phyloP scores from a whole-genome alignment of 1,140 invertebrate species.

The Eulimnadia texana region DNA sequence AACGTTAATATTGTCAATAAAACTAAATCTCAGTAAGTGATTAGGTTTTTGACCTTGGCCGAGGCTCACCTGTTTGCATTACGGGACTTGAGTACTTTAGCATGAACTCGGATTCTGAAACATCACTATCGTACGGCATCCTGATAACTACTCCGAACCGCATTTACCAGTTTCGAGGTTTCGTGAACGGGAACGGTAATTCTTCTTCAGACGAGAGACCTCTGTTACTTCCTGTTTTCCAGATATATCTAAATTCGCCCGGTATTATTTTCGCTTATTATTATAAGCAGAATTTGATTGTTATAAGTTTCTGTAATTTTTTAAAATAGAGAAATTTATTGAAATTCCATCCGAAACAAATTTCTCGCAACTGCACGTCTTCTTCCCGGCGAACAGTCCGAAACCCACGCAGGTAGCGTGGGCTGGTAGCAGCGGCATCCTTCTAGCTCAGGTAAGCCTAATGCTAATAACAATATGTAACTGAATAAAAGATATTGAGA shows the following conservation, averaged over 20 bases:
- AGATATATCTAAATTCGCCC: conserved; percentile 55
- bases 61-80: conserved; percentile 55
- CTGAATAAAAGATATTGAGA: too few relatives aligned
- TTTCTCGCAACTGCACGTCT: conserved; percentile 68
- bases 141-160: conserved; percentile 66
- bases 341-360: conserved; percentile 57
- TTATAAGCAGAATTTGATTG: conserved; percentile 10
- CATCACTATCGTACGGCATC: conserved; percentile 48
- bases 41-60: conserved; percentile 73
- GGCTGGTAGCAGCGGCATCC: conserved; percentile 61
- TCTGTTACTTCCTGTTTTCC: conserved; percentile 64
- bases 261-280: conserved; percentile 33
- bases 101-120: conserved; percentile 45
- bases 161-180: conserved; percentile 73
- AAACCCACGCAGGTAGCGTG: conserved; percentile 68
- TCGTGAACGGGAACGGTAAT: conserved; percentile 32
- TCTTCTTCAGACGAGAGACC: conserved; percentile 49
- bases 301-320: conserved; percentile 7
- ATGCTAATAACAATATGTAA: too few relatives aligned
- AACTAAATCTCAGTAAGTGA: conserved; percentile 18
- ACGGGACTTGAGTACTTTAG: conserved; percentile 72
- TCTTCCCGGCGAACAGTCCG: conserved; percentile 45
- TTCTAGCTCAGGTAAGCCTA: conserved; percentile 51
- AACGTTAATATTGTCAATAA: conserved; percentile 1
- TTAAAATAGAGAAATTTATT: conserved; percentile 40